Base-by-base conservation (phyloP, 2,113 vertebrate genomes). In the Stegastes partitus region DNA sequence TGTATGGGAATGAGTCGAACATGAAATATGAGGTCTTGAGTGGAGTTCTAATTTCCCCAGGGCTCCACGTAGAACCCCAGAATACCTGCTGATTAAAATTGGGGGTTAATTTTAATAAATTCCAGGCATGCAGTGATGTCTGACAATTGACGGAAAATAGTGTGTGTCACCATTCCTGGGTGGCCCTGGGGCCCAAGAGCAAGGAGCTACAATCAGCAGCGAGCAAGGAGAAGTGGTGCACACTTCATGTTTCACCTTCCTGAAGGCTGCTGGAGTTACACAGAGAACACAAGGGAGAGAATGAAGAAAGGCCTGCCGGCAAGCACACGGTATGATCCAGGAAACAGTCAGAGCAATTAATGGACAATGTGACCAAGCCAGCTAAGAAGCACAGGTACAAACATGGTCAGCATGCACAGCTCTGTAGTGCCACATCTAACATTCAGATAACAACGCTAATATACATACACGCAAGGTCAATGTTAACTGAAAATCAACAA, bases 21-120 rank as follows among this genome's bases (percentile, higher is more conserved):
- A 84, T 77, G 71, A 86, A 86, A 86, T 21, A 84, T 69, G 74
- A 59, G 74, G 67, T 84, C 53, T 67, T 42, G 68, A 81, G 50
- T 56, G 5, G 3, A 56, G 51, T 12, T 42, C 21, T 73, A 62
- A 85, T 85, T 88, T 88, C 68, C 69, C 77, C 3, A 3, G 66
- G 70, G 81, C 53, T 68, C 34, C 68, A 34, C 23, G 67, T 16
- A 25, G 34, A 31, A 69, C 55, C 31, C 26, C 37, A 51, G 42
- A 81, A 54, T 69, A 71, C 53, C 47, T 67, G 26, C 61, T 70
- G 78, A 82, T 86, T 63, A 79, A 14, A 56, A 68, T 1, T 58
- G 45, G 23, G 47, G 58, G 62, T 74, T 63, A 53, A 68, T 39
- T 63, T 39, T 47, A 67, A 75, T 67, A 62, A 22, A 77, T 47